Evolutionary conservation across 2,113 vertebrate genomes (phyloP), one percentile per base, ranked within the genome.

Genomic region (Epinephelus cyanopodus): DNA sequence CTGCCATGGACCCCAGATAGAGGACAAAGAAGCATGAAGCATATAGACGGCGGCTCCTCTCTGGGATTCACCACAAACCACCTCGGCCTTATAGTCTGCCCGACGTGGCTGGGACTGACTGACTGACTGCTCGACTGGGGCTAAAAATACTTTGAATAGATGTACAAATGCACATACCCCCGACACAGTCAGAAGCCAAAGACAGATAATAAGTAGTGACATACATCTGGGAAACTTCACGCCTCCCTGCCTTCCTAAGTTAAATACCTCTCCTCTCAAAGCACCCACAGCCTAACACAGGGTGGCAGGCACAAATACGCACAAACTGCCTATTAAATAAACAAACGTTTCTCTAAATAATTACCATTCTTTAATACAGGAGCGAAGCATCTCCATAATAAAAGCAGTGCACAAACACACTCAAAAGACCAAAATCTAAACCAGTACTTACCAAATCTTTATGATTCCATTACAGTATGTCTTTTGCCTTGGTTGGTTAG

Each of bases 11-110:
- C 68, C 60, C 53, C 6, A 48, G 83, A 50, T 3, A 61, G 63
- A 79, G 66, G 63, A 74, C 19, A 0, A 50, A 77, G 79, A 68
- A 56, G 48, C 47, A 80, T 48, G 76, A 70, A 70, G 66, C n/a
- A 61, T 15, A 61, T 61, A 74, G 73, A 76, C 73, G 79, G 83
- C 27, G 6, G 71, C 48, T 88, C 42, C 65, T 80, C 79, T 83
- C 79, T 76, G 54, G 79, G 65, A 82, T 77, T 75, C 4, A 65
- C 85, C 80, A 5, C 88, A 88, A 91, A 90, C 84, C 84, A 58
- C 39, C 37, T 82, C 21, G 0, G 65, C 68, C 73, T 77, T 73
- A 71, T 7, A 74, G 79, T 52, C 19, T 42, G 71, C 48, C 83
- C 48, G 18, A 64, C 58, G 68, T 27, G 4, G 58, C 52, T 45